phyloP scores from a whole-genome alignment of 2,888 invertebrate genomes.

The Parochlus steinenii region DNA sequence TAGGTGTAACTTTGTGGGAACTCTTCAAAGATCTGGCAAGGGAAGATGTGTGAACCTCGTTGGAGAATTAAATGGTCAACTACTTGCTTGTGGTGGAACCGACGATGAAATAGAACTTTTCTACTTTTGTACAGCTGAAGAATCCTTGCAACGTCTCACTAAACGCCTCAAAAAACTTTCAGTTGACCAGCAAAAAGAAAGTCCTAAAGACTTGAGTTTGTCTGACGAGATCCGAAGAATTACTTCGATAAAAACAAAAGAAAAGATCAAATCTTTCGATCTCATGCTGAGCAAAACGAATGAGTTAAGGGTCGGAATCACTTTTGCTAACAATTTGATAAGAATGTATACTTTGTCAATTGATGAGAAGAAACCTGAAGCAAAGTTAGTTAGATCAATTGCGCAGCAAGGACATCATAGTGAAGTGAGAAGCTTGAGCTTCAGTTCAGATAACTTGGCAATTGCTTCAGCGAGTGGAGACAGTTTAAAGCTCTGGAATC shows the following conservation, averaged over 20 bases:
- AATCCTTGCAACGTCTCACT: constrained; percentile 47
- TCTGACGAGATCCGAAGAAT: constrained; percentile 58
- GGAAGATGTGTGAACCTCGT: constrained; percentile 64
- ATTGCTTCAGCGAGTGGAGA: constrained; percentile 77
- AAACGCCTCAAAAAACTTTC: constrained; percentile 57
- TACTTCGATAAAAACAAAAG: constrained; percentile 42
- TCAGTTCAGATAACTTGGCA: constrained; percentile 82
- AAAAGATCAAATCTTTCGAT: constrained; percentile 55
- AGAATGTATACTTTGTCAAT: constrained; percentile 42
- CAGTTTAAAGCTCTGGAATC: constrained; percentile 86
- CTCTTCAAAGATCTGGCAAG: constrained; percentile 57
- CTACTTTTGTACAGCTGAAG: constrained; percentile 57
- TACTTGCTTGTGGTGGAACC: constrained; percentile 70
- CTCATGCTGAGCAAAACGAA: constrained; percentile 51
- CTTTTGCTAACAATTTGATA: constrained; percentile 57
- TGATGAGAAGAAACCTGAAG: constrained; percentile 36
- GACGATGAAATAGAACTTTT: constrained; percentile 72
- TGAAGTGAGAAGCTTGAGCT: constrained; percentile 71
- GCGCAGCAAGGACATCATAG: constrained; percentile 70
- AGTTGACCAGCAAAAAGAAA: constrained; percentile 33
- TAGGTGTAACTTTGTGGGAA: constrained; percentile 61
- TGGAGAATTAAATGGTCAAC: constrained; percentile 50
- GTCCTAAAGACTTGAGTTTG: constrained; percentile 33
- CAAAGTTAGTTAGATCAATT: constrained; percentile 44
- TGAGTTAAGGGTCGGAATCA: constrained; percentile 48